Evolutionary conservation across 23 tunicate genomes (phyloP).

Genomic region (Trididemnum miniatum): DNA sequence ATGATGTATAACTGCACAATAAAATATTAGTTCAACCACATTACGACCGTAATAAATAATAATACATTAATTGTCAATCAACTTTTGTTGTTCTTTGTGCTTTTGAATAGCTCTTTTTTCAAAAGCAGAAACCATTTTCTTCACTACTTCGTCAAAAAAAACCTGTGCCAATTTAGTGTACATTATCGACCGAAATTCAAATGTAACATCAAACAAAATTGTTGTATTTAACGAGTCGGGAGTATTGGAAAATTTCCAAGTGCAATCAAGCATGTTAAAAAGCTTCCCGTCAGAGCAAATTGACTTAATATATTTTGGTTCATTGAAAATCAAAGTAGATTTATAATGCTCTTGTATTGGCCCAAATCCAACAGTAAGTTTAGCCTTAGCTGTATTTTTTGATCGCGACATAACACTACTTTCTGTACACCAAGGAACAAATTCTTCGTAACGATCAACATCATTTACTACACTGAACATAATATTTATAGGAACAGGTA

Average conservation of each 20-base stretch:
- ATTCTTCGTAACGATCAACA: conserved; percentile 68
- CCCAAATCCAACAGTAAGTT: conserved; percentile 79
- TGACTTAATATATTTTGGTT: conserved; percentile 64
- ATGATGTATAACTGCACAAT: too few relatives aligned
- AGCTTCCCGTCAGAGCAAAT: conserved; percentile 78
- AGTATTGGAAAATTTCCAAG: conserved; percentile 75
- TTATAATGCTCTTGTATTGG: conserved; percentile 76
- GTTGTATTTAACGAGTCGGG: conserved; percentile 31
- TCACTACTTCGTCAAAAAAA: conserved; percentile 91
- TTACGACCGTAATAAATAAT: too few relatives aligned
- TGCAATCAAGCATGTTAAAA: conserved; percentile 77
- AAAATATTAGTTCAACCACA: too few relatives aligned
- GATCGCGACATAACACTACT: conserved; percentile 52
- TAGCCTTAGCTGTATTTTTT: conserved; percentile 51
- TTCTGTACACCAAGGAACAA: conserved; percentile 80
- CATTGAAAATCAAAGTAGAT: conserved; percentile 54
- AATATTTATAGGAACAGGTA: conserved; percentile 38
- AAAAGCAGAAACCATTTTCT: conserved; percentile 82
- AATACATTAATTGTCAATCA: too few relatives aligned
- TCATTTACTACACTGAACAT: conserved; percentile 83
- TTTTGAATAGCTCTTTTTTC: conserved; percentile 65
- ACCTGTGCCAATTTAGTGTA: conserved; percentile 63
- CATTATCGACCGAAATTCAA: conserved; percentile 80
- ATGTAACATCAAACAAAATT: conserved; percentile 71
- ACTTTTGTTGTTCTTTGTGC: too few relatives aligned